Evolutionary conservation across 2,888 invertebrate species (phyloP).

Genomic region (Toxonevra muliebris): DNA sequence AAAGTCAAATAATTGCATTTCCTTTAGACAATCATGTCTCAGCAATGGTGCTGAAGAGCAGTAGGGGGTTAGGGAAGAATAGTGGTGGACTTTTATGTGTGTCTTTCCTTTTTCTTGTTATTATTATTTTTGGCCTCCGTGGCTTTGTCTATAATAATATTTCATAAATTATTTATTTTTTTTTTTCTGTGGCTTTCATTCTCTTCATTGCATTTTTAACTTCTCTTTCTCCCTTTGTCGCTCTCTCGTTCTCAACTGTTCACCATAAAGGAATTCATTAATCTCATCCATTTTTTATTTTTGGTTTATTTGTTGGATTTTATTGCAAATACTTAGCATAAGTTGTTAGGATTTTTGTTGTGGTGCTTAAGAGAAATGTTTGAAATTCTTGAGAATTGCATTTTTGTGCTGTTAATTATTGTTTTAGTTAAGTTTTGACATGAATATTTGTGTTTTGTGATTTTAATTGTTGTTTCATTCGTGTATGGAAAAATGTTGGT

Average conservation of each 20-base stretch:
- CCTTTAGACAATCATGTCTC: constrained; percentile 45
- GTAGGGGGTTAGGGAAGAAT: background rate
- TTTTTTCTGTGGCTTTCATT: constrained; percentile 25
- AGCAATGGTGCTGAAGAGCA: background rate
- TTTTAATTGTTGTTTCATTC: constrained; percentile 54
- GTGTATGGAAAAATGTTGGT: too few species aligned
- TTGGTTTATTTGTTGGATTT: constrained; percentile 34
- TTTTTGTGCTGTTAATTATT: constrained; percentile 54
- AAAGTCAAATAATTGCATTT: constrained; percentile 55
- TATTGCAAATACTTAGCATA: constrained; percentile 9
- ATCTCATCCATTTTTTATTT: constrained; percentile 30
- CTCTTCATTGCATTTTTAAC: constrained; percentile 28
- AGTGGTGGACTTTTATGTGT: background rate
- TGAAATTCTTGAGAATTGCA: constrained; percentile 39
- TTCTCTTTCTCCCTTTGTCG: too few species aligned
- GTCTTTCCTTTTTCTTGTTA: constrained; percentile 20
- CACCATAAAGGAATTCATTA: constrained; percentile 30
- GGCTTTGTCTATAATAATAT: constrained; percentile 38
- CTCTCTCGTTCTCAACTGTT: background rate
- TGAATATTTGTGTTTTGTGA: constrained; percentile 55
- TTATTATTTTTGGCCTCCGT: constrained; percentile 16
- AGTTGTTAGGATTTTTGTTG: constrained; percentile 30
- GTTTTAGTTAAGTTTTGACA: constrained; percentile 55
- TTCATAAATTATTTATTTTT: constrained; percentile 56
- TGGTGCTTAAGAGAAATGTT: constrained; percentile 40